Percentiles rank a stretch among this genome's conserved stretches.
These are phyloP conservation scores for Malurus leucopterus DNA, from an alignment of 2,797 vertebrate genomes.

Conservation along the genomic window DNA sequence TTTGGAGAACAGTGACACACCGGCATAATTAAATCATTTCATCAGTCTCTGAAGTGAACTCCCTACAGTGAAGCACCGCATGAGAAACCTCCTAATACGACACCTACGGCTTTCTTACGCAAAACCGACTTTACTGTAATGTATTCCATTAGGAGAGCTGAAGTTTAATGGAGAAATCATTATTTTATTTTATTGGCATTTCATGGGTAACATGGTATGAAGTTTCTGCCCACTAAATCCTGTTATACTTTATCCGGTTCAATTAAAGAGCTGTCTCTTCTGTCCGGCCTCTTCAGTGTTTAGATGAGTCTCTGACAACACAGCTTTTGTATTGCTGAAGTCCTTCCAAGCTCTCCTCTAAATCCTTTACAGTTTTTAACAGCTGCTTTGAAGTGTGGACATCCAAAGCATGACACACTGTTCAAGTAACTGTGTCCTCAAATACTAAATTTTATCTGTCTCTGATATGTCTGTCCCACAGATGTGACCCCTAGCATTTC, in stretches of 20 bases:
- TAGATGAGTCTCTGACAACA: neutral
- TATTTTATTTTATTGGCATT: conserved; percentile 24
- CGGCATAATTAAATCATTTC: conserved; percentile 69
- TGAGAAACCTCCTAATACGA: conserved; percentile 56
- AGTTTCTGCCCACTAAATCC: neutral
- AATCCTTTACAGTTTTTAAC: neutral
- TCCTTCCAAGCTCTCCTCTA: neutral
- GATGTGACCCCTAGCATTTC: neutral
- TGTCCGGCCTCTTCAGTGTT: neutral
- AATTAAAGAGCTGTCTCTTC: neutral
- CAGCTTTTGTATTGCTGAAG: neutral
- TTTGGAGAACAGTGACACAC: conserved; percentile 24
- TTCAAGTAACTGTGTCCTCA: fast-evolving
- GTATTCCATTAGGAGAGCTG: conserved; percentile 32
- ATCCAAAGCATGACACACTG: neutral
- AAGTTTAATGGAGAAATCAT: conserved; percentile 38
- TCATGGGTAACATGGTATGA: neutral
- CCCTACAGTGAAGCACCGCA: conserved; percentile 37
- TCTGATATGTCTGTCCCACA: neutral
- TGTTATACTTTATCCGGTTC: neutral
- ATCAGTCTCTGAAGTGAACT: conserved; percentile 59
- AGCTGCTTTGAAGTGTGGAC: neutral
- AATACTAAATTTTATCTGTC: neutral
- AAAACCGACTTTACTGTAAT: conserved; percentile 44
- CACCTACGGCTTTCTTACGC: conserved; percentile 46